Percentiles rank a stretch among this genome's conserved stretches.
Conservation (phyloP, 1,140 invertebrate species). For the Zaprionus gabonicus region DNA sequence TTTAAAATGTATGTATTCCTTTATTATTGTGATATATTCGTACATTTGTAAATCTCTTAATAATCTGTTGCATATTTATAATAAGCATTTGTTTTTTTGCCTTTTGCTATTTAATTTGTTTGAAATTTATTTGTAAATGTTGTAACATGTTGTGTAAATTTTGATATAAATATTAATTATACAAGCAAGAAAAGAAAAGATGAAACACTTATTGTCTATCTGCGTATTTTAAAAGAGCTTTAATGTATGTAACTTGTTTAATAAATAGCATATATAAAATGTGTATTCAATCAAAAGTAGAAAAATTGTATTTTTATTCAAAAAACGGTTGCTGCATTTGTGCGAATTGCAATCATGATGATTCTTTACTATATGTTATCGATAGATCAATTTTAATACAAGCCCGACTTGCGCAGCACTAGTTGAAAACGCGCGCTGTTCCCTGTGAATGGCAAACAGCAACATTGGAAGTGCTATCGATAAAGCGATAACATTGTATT, state of each 20-base stretch:
- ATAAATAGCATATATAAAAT: conserved; percentile 53
- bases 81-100: conserved; percentile 60
- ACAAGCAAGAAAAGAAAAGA: conserved; percentile 51
- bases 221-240: conserved; percentile 73
- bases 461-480: conserved; percentile 17
- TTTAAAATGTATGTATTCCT: conserved; percentile 80
- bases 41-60: conserved; percentile 75
- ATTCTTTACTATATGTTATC: not conserved
- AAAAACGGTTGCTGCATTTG: not conserved
- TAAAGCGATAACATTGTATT: conserved; percentile 19
- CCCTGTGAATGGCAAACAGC: not conserved
- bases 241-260: conserved; percentile 63
- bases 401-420: not conserved
- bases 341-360: not conserved
- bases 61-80: conserved; percentile 82
- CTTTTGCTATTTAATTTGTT: conserved; percentile 29
- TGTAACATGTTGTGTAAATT: conserved; percentile 39
- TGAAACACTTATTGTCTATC: conserved; percentile 27
- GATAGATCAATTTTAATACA: not conserved
- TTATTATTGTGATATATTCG: conserved; percentile 83
- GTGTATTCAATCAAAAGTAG: not conserved
- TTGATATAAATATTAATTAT: conserved; percentile 45
- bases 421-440: not conserved
- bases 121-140: too few species aligned
- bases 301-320: not conserved